These are phyloP conservation scores for Aphaenogaster rudis DNA, from an alignment of 1,140 invertebrate species.

Conservation along the genomic window DNA sequence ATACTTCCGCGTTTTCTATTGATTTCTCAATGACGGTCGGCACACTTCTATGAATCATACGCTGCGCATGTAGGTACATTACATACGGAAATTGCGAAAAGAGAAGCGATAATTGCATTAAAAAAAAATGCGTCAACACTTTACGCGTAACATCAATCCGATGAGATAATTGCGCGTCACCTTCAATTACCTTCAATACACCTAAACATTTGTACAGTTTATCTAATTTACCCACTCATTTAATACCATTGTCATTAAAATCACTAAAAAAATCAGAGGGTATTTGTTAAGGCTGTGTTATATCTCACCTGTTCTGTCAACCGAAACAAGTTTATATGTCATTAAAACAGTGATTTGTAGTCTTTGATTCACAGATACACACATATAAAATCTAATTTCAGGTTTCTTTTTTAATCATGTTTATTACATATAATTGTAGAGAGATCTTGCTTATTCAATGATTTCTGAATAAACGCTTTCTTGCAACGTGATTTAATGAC, in stretches of 20 bases:
- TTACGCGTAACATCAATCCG: not conserved
- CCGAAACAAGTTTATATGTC: not conserved
- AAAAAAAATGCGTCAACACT: not conserved
- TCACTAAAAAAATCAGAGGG: not conserved
- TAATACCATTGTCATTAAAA: not conserved
- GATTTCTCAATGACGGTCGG: constrained; percentile 24
- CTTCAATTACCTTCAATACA: not conserved
- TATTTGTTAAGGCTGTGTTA: not conserved
- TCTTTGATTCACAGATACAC: not conserved
- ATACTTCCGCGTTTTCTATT: constrained; percentile 47
- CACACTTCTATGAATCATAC: constrained; percentile 23
- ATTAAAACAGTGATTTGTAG: constrained; percentile 6
- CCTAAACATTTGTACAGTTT: too few relatives aligned
- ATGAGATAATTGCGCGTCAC: not conserved
- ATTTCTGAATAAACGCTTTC: constrained; percentile 1
- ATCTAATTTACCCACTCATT: not conserved
- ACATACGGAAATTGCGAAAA: not conserved
- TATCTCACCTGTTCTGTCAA: not conserved
- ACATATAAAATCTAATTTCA: not conserved
- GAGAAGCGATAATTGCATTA: not conserved
- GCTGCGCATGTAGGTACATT: not conserved
- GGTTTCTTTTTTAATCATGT: not conserved
- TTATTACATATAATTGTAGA: not conserved
- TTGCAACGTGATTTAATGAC: not conserved
- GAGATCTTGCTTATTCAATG: not conserved